Base-by-base conservation (phyloP, 2,888 invertebrate species). In the Scelioninae gen. 2 region DNA sequence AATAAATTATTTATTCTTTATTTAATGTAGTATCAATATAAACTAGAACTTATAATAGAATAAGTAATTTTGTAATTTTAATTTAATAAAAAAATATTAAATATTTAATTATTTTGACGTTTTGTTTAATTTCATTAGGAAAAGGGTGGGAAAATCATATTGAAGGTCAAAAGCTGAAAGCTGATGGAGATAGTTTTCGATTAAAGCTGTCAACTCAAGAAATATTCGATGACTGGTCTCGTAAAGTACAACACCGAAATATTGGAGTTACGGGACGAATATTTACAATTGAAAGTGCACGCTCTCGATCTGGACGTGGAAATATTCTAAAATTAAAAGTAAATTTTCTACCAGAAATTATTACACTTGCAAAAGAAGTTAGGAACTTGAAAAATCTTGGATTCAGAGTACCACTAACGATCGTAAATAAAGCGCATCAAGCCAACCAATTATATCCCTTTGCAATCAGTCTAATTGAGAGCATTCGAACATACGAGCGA, bases 71-170 rank as follows among this genome's bases (percentile, higher is more conserved):
- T n/a, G n/a, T n/a, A n/a, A n/a, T n/a, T n/a, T n/a, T n/a, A n/a
- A n/a, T n/a, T n/a, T n/a, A n/a, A n/a, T n/a, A n/a, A n/a, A n/a
- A n/a, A n/a, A n/a, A n/a, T n/a, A n/a, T n/a, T n/a, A n/a, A n/a
- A n/a, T n/a, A n/a, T n/a, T n/a, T n/a, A n/a, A n/a, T n/a, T n/a
- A n/a, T n/a, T n/a, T n/a, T n/a, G n/a, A n/a, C n/a, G n/a, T n/a
- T n/a, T n/a, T n/a, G n/a, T n/a, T n/a, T n/a, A n/a, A n/a, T n/a
- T n/a, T 22, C 15, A 1, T 28, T 72, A 92, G 93, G 95, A 48
- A 97, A 97, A 86, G 97, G 97, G 35, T 99, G 99, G 99, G 98
- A 98, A 86, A 96, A 96, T 79, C 98, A 99, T 85, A 96, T 98
- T 50, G 99, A 99, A 87, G 99, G 99, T 9, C 97, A 98, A 85